A percentile compares a stretch with the other conserved stretches of the same genome.
These are phyloP conservation scores for Ceratotherium simum DNA, from an alignment of 2,113 vertebrate genomes.

Conservation along the genomic window DNA sequence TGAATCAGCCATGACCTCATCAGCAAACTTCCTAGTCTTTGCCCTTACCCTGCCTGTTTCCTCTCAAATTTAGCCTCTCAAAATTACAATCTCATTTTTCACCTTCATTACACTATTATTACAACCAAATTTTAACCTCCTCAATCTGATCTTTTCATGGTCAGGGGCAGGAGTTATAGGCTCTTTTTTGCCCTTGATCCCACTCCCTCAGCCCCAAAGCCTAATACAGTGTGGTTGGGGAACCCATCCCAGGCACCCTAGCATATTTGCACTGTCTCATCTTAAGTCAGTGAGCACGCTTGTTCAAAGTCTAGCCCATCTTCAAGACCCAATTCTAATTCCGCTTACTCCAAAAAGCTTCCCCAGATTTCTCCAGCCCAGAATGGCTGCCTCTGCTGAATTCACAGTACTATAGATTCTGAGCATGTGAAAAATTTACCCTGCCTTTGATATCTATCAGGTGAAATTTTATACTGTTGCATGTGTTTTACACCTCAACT, in stretches of 20 bases:
- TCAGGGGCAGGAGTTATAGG: background rate
- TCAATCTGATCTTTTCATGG: background rate
- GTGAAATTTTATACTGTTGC: background rate
- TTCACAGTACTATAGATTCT: background rate
- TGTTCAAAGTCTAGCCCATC: background rate
- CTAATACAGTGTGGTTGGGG: background rate
- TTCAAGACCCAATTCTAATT: background rate
- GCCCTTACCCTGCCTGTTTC: background rate
- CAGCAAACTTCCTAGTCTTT: background rate
- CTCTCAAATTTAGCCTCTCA: background rate
- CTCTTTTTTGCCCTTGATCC: background rate
- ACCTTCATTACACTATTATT: background rate
- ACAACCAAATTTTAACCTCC: background rate
- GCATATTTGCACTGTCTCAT: background rate
- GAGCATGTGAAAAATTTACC: background rate
- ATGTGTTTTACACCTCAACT: background rate
- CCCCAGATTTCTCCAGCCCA: background rate
- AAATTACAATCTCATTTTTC: background rate
- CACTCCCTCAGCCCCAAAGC: rapidly evolving
- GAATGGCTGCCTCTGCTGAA: background rate
- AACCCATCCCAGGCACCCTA: background rate
- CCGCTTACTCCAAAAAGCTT: background rate
- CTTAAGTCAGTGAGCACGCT: background rate
- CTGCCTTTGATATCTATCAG: background rate
- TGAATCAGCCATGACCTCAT: background rate